Percentiles rank a stretch among this genome's conserved stretches.
Evolutionary conservation across 2,797 vertebrate genomes (phyloP).

Genomic region (Sarcoramphus papa): DNA sequence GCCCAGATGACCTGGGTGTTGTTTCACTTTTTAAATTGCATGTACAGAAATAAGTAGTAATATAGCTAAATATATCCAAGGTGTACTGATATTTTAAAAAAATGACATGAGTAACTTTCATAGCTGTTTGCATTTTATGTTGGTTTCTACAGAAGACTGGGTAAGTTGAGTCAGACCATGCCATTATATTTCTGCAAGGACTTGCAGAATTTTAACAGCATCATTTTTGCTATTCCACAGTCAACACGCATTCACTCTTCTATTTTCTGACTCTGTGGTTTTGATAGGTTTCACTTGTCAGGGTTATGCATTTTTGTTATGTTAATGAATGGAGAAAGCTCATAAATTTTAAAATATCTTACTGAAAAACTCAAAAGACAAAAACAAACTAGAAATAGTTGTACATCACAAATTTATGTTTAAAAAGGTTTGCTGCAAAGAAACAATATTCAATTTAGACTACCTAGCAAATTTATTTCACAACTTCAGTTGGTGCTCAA

Average conservation of each 20-base stretch:
- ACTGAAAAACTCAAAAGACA: background rate
- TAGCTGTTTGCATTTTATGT: background rate
- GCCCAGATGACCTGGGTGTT: background rate
- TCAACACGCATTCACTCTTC: background rate
- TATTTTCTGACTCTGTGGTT: background rate
- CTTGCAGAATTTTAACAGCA: conserved; percentile 35
- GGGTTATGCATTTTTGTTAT: conserved; percentile 13
- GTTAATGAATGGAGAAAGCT: conserved; percentile 19
- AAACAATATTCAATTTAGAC: background rate
- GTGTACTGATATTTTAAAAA: background rate
- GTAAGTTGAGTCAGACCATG: background rate
- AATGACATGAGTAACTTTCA: background rate
- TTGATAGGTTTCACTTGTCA: conserved; percentile 35
- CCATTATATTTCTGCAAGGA: conserved; percentile 31
- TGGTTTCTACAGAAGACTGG: background rate
- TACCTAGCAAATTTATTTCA: background rate
- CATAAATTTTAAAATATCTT: conserved; percentile 30
- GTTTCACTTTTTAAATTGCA: background rate
- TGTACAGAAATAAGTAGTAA: background rate
- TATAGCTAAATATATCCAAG: background rate
- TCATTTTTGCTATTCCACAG: conserved; percentile 24
- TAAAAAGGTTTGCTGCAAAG: background rate
- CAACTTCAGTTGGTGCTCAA: background rate
- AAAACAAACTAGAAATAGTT: background rate
- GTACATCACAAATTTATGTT: background rate